A percentile compares a stretch with the other conserved stretches of the same genome.
Evolutionary conservation across 2,797 vertebrate species (phyloP).

Genomic region (Enteromius fasciolatus): DNA sequence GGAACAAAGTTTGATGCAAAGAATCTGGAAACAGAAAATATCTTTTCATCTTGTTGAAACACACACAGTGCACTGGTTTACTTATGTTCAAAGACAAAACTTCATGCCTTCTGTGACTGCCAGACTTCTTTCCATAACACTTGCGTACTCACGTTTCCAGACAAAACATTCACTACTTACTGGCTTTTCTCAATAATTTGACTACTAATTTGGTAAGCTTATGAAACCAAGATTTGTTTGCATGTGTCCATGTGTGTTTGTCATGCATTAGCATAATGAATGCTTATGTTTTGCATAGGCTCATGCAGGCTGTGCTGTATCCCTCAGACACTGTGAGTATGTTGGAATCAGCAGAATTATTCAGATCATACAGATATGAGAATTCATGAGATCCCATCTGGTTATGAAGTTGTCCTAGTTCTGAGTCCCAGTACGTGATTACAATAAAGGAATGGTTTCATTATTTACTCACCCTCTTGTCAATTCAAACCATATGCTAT

Average conservation of each 20-base stretch:
- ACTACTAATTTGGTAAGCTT: conserved; percentile 41
- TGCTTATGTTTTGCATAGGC: conserved; percentile 49
- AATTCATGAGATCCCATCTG: conserved; percentile 18
- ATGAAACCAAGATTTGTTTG: conserved; percentile 28
- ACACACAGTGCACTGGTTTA: conserved; percentile 4
- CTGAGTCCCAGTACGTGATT: background rate
- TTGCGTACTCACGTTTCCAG: conserved; percentile 5
- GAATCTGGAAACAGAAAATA: conserved; percentile 2
- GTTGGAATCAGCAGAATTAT: conserved; percentile 45
- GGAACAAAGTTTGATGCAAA: conserved; percentile 4
- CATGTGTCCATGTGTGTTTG: conserved; percentile 20
- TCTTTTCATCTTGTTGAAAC: conserved; percentile 23
- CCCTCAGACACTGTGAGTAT: conserved; percentile 26
- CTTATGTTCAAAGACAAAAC: conserved; percentile 31
- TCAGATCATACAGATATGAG: conserved; percentile 24
- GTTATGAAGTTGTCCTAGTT: conserved; percentile 1
- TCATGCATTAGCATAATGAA: conserved; percentile 45
- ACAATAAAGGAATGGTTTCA: background rate
- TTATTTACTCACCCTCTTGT: background rate
- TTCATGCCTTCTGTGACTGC: conserved; percentile 10
- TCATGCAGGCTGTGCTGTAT: conserved; percentile 5
- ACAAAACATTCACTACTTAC: background rate
- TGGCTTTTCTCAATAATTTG: background rate
- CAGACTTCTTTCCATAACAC: conserved; percentile 29
- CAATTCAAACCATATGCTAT: background rate